Evolutionary conservation across 2,888 invertebrate genomes (phyloP), one percentile per base, ranked within the genome.

Genomic region (Apodemia hepburni): DNA sequence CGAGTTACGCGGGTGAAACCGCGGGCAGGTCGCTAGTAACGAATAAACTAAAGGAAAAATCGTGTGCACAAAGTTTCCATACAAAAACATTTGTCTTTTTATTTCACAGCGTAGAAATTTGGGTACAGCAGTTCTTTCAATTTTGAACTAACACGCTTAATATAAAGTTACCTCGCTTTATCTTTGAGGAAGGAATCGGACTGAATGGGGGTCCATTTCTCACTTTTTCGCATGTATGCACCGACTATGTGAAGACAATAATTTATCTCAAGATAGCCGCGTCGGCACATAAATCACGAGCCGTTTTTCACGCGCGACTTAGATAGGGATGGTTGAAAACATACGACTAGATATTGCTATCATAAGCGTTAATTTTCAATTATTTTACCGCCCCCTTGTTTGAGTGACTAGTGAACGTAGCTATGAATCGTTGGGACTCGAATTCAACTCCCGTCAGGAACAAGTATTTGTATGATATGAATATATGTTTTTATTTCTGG

Each of bases 191-290:
- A 61, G 61, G 61, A 59, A 64, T 64, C 60, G 60, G 64, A 58
- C 63, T 60, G 65, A 49, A 64, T 60, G 60, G 64, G 35, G 61
- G 64, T 65, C 66, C 75, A 79, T 84, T 81, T 77, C 77, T 83
- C 81, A 81, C 79, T 79, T 80, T 80, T 81, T 77, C 81, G 74
- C 79, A 76, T 79, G 77, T 76, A 77, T 82, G 82, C 84, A 81
- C 78, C 77, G 74, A 74, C 51, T 54, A 54, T 75, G 75, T 74
- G 78, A 77, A 76, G 75, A 76, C 75, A 76, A 80, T 85, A 84
- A 84, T 82, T 85, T 84, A 86, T 85, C 82, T 78, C 69, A 66
- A 80, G 86, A 82, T 84, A 82, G 81, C 82, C 79, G 72, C 77
- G 79, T 71, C 77, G 78, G 79, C 73, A 75, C 80, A 85, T 87